Percentiles rank a stretch among this genome's conserved stretches.
phyloP scores from a whole-genome alignment of 2,888 invertebrate species.

The Chironomus riparius region DNA sequence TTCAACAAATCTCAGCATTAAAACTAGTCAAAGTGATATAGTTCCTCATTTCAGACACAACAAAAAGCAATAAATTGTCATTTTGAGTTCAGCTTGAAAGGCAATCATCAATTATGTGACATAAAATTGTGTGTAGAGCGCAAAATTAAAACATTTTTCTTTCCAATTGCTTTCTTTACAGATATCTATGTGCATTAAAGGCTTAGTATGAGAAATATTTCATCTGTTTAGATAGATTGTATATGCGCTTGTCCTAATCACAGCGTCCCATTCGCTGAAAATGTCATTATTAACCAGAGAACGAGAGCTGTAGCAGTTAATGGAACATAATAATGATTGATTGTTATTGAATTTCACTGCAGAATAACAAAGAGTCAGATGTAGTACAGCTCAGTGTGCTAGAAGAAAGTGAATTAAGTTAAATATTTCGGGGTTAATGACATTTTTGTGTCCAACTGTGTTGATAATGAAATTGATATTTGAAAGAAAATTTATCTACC shows the following conservation, averaged over 20 bases:
- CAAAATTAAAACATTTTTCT: background rate
- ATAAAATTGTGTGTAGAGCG: background rate
- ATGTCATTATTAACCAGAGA: background rate
- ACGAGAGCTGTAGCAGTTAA: background rate
- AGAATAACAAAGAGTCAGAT: too few relatives aligned
- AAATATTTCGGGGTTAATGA: background rate
- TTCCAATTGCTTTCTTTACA: background rate
- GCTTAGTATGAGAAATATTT: background rate
- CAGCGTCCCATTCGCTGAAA: background rate
- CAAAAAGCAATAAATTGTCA: background rate
- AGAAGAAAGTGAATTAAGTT: too few relatives aligned
- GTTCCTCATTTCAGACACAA: too few relatives aligned
- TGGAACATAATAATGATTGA: conserved; percentile 20
- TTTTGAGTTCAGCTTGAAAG: background rate
- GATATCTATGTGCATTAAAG: background rate
- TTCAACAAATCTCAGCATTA: too few relatives aligned
- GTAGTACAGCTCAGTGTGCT: too few relatives aligned
- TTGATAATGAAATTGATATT: conserved; percentile 5
- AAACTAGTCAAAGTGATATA: too few relatives aligned
- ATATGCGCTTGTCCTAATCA: too few relatives aligned
- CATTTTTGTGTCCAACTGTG: conserved; percentile 8
- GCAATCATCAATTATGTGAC: conserved; percentile 9
- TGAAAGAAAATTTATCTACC: background rate
- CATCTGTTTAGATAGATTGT: background rate
- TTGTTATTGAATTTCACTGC: background rate